phyloP scores from a whole-genome alignment of 2,113 vertebrate genomes.

The Grantiella picta region DNA sequence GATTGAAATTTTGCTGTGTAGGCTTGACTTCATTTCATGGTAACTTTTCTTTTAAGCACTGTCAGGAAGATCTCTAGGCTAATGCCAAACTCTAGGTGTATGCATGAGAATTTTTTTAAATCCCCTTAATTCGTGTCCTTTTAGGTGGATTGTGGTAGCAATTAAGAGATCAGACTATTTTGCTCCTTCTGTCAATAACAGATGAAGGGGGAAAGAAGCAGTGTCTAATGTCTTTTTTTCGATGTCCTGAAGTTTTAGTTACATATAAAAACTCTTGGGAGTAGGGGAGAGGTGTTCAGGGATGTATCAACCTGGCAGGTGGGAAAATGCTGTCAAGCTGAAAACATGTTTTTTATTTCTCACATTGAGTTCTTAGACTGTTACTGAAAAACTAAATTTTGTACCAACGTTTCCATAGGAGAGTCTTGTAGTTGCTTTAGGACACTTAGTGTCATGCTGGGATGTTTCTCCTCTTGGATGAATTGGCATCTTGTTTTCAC shows the following conservation, averaged over 20 bases:
- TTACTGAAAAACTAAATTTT: neutral
- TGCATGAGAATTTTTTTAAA: neutral
- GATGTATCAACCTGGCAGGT: neutral
- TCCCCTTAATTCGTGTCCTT: neutral
- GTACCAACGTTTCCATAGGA: neutral
- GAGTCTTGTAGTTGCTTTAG: neutral
- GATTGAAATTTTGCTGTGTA: neutral
- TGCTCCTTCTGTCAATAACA: neutral
- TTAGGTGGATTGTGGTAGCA: neutral
- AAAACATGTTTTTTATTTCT: neutral
- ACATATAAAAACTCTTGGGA: neutral
- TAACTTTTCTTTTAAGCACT: neutral
- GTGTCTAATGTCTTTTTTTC: neutral
- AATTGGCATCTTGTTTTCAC: conserved; percentile 7
- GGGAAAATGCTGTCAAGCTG: neutral
- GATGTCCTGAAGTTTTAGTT: neutral
- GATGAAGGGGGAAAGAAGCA: neutral
- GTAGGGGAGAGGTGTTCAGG: neutral
- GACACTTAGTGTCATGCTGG: neutral
- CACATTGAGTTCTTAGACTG: neutral
- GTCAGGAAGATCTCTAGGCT: neutral
- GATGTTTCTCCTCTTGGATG: neutral
- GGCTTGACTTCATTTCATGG: neutral
- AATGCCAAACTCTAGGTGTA: neutral
- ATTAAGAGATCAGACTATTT: neutral